Base-by-base conservation (phyloP, 2,888 invertebrate species). In the Netelia virgata region DNA sequence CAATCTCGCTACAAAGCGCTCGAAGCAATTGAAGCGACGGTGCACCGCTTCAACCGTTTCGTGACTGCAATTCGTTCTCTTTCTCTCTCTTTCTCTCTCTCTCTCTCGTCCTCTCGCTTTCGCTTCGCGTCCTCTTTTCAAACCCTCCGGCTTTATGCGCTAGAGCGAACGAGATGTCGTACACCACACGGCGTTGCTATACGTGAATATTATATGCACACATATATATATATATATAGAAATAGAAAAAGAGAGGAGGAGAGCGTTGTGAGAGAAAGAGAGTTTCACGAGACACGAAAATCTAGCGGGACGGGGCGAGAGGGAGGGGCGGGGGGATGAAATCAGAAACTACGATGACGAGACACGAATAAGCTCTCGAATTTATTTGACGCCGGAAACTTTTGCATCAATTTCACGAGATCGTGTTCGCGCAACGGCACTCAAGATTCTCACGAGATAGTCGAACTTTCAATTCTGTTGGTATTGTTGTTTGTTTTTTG, bases 1-100 rank as follows among this genome's bases (percentile, higher is more conserved):
- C 86, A 87, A 87, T 87, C 84, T 84, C 70, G 82, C 84, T 86
- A 86, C 86, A 87, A 87, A 87, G 86, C 86, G 86, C 86, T 87
- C 63, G 82, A 85, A 85, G 85, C 85, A 85, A 82, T 85, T 87
- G 82, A 80, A 84, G 86, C 84, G 80, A 86, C 86, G 83, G 68
- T 74, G 82, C 85, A 82, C 83, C 83, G 85, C 76, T 85, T 86
- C 79, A 85, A 79, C 79, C 79, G 79, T 76, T 83, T 61, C 82
- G 75, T 79, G 81, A 86, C 83, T 86, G 85, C 86, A 83, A 86
- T 86, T 85, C 78, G 69, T 74, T 78, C 73, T 64, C 59, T 20
- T 61, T 66, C 63, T 82, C 70, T n/a, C 64, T 70, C 69, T n/a
- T 41, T 50, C 36, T 47, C n/a, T 76, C 76, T 69, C 68, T 20